Base-by-base conservation (phyloP, 2,113 vertebrate genomes). In the Ginglymostoma cirratum region DNA sequence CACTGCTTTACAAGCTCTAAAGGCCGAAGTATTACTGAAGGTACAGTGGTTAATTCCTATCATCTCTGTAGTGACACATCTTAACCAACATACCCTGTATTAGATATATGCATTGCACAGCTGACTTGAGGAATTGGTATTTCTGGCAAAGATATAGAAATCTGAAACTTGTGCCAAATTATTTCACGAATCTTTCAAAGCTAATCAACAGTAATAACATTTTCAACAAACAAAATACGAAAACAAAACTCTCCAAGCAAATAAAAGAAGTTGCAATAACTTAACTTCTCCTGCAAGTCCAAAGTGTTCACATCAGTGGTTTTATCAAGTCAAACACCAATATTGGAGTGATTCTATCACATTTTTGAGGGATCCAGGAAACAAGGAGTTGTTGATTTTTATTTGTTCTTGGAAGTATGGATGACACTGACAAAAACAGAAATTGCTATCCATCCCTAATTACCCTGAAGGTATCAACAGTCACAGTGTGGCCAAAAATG, bases 141-240 rank as follows among this genome's bases (percentile, higher is more conserved):
- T 90, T 30, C 80, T 38, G 89, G 34, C 66, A 8, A 30, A n/a
- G 52, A 93, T n/a, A 5, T 67, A 92, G 80, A 83, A 61, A 92
- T 17, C 3, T 93, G n/a, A 92, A 61, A 90, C 76, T 80, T 90
- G 48, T 14, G 66, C 61, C 17, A 66, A 66, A n/a, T 66, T 66
- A n/a, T 38, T 93, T 93, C 89, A 93, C n/a, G 7, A 21, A 21
- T 66, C 61, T 92, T 92, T 92, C 61, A 66, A 66, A 92, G 89
- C 6, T 19, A 19, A 66, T 38, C 89, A 92, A 15, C 17, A 38
- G 30, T n/a, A 66, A 93, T 6, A 38, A 93, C 66, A 23, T 19
- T 34, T 38, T 17, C 12, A 61, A 34, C n/a, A 93, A 14, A 90
- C 66, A 34, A 0, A 34, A 66, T 66, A 38, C 17, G 42, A 42